A percentile compares a stretch with the other conserved stretches of the same genome.
Conservation (phyloP, 2,113 vertebrate genomes). For the Irena cyanogastra region DNA sequence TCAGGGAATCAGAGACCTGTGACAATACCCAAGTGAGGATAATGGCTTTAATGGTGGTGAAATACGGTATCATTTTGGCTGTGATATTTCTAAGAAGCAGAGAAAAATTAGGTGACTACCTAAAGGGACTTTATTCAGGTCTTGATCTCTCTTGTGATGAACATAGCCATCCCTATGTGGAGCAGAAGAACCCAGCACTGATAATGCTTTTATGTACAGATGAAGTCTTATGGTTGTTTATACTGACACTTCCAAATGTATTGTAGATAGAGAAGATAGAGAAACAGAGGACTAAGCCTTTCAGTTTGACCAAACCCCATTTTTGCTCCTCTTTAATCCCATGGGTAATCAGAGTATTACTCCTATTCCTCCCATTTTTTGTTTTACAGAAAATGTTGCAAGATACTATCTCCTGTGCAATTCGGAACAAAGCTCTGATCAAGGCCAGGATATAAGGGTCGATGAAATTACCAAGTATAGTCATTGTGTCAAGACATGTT, state of each 20-base stretch:
- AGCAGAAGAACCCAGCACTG: neutral
- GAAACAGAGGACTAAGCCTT: neutral
- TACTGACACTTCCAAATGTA: neutral
- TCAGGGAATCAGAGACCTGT: neutral
- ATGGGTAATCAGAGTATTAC: neutral
- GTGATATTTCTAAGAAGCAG: neutral
- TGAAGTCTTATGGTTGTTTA: neutral
- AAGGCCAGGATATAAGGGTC: neutral
- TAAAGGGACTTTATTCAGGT: neutral
- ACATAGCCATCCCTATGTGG: fast-evolving
- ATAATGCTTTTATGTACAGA: neutral
- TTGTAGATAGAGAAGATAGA: neutral
- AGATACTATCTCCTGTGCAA: neutral
- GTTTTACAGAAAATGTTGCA: neutral
- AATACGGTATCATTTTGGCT: neutral
- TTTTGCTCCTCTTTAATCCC: neutral
- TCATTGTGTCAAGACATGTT: neutral
- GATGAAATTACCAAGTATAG: neutral
- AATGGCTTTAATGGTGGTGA: neutral
- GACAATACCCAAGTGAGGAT: neutral
- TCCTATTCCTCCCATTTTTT: neutral
- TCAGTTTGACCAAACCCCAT: neutral
- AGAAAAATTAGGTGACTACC: neutral
- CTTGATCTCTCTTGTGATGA: neutral
- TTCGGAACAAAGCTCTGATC: neutral